Evolutionary conservation across 2,888 invertebrate genomes (phyloP), one percentile per base, ranked within the genome.

Genomic region (Malacosoma neustria): DNA sequence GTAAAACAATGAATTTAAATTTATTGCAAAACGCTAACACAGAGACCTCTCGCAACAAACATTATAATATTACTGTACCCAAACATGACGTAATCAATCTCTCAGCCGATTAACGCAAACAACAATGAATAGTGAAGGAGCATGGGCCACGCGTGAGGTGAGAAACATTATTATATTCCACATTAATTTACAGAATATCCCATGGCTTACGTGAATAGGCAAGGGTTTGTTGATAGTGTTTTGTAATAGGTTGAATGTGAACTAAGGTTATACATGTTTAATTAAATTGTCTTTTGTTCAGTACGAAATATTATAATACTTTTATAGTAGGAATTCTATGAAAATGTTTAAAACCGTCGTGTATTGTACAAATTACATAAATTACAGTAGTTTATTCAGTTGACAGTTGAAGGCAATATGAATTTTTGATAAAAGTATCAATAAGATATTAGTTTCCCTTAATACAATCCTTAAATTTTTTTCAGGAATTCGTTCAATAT

Each of bases 121-220:
- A 50, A 45, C 46, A 49, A 46, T 51, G 47, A 48, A 45, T 51
- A 56, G 53, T 53, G 48, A 55, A 54, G 42, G 36, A 40, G 41
- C 41, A 37, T 40, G 48, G 38, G 47, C 51, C 43, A 48, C 46
- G 41, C 36, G 40, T 42, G 44, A 49, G 40, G 40, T 49, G 44
- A 44, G 44, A 40, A 54, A 48, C 47, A 41, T 52, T 54, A 59
- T 60, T 56, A 54, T 54, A 55, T 53, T 56, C 38, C 9, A 22
- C 22, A 9, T 22, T 22, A 22, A 22, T 40, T 43, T 49, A 41
- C 9, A 14, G 22, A 22, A 22, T 5, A 22, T 22, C 22, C 22
- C 22, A 22, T 22, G 22, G 14, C 14, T 14, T 33, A 33, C 14
- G 14, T 14, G 11, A 33, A 13, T 31, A 14, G 14, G 14, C 15